These are phyloP conservation scores for Silurus meridionalis DNA, from an alignment of 2,113 vertebrate species.

Conservation along the genomic window DNA sequence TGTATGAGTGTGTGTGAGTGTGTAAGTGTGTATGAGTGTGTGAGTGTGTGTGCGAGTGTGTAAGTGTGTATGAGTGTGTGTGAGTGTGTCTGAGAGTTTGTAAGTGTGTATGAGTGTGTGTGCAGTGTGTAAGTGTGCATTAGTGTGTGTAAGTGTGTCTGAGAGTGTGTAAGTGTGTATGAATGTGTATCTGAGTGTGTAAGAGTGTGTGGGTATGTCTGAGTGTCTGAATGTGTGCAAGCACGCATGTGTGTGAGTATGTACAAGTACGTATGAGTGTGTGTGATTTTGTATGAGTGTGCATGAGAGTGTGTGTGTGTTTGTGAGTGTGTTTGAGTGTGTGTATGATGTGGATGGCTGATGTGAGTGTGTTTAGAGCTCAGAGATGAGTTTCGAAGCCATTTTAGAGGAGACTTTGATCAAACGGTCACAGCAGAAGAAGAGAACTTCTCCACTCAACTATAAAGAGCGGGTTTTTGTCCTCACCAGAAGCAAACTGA, in stretches of 20 bases:
- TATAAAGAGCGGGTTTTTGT: constrained; percentile 92
- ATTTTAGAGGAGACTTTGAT: constrained; percentile 89
- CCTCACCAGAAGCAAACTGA: constrained; percentile 81
- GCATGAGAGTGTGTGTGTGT: not conserved
- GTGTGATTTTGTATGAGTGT: not conserved
- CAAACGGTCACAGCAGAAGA: constrained; percentile 95
- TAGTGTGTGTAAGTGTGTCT: not conserved
- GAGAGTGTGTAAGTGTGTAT: constrained; percentile 14
- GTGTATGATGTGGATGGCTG: constrained; percentile 38
- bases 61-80: constrained; percentile 48
- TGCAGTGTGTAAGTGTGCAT: not conserved
- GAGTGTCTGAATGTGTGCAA: constrained; percentile 10
- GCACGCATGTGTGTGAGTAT: not conserved
- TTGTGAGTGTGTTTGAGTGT: not conserved
- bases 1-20: not conserved
- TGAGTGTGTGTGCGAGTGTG: not conserved
- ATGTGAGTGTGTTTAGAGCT: constrained; percentile 65
- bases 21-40: constrained; percentile 18
- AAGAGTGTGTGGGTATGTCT: not conserved
- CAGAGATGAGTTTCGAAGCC: constrained; percentile 82
- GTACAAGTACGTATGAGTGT: not conserved
- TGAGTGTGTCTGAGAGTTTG: constrained; percentile 47
- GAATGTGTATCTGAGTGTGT: constrained; percentile 56
- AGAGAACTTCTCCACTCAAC: constrained; percentile 89
- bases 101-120: not conserved